Percentiles rank a stretch among this genome's conserved stretches.
These are phyloP conservation scores for Hirtodrosophila confusa DNA, from an alignment of 2,888 invertebrate species.

Conservation along the genomic window DNA sequence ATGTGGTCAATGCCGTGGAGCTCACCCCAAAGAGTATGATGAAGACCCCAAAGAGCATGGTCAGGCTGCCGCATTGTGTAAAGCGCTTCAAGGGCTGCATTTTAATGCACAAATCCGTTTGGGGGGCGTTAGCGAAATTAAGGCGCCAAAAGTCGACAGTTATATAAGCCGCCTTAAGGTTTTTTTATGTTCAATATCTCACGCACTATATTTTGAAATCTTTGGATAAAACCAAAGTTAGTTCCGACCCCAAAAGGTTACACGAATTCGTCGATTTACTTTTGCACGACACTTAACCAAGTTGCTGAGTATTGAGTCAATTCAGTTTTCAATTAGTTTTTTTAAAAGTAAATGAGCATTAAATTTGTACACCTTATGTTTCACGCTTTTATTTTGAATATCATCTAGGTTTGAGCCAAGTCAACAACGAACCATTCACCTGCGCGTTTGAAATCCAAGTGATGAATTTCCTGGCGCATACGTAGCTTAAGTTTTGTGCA, in stretches of 20 bases:
- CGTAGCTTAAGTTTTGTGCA: slow-evolving; percentile 82
- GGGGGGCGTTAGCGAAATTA: slow-evolving; percentile 6
- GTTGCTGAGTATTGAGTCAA: slow-evolving; percentile 8
- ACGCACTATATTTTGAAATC: slow-evolving; percentile 45
- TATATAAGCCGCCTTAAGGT: slow-evolving; percentile 40
- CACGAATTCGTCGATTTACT: slow-evolving; percentile 27
- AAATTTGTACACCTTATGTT: slow-evolving; percentile 10
- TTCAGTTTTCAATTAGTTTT: slow-evolving; percentile 4
- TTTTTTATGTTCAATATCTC: slow-evolving; percentile 17
- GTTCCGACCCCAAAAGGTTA: slow-evolving; percentile 29
- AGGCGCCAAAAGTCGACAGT: slow-evolving; percentile 33
- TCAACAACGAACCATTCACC: slow-evolving; percentile 75
- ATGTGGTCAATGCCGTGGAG: slow-evolving; percentile 88
- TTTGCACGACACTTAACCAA: slow-evolving; percentile 18
- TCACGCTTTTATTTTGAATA: slow-evolving; percentile 9
- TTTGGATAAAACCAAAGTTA: slow-evolving; percentile 29
- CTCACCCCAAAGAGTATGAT: slow-evolving; percentile 84
- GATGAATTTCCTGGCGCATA: slow-evolving; percentile 79
- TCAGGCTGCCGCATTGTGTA: slow-evolving; percentile 84
- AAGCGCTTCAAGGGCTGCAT: slow-evolving; percentile 84
- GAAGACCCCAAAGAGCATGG: slow-evolving; percentile 84
- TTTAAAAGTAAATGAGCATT: neutral
- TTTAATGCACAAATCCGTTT: slow-evolving; percentile 32
- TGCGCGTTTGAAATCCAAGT: slow-evolving; percentile 81
- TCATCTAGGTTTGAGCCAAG: slow-evolving; percentile 15